Percentiles rank a stretch among this genome's conserved stretches.
Conservation (phyloP, 2,888 invertebrate genomes). For the Cryptocheilus praepositus region DNA sequence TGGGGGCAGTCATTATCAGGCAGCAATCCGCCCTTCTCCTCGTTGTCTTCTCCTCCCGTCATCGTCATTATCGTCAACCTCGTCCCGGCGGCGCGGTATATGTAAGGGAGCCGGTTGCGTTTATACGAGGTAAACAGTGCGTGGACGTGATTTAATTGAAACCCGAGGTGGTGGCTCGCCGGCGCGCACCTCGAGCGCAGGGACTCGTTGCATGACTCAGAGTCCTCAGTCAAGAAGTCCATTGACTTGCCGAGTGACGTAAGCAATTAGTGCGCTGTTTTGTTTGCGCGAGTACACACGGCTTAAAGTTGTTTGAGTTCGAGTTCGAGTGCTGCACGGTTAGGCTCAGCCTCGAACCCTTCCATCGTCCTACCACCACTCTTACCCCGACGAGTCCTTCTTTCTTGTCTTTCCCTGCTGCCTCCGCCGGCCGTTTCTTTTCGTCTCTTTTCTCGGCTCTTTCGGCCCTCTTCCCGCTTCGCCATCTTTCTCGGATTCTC, state of each 20-base stretch:
- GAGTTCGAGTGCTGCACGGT: constrained; percentile 63
- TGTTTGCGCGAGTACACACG: constrained; percentile 67
- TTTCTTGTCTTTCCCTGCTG: constrained; percentile 18
- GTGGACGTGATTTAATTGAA: constrained; percentile 70
- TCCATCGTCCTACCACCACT: constrained; percentile 28
- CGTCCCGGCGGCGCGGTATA: constrained; percentile 14
- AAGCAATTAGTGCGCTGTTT: constrained; percentile 72
- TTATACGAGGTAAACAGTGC: constrained; percentile 69
- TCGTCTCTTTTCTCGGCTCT: constrained; percentile 14
- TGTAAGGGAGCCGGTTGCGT: constrained; percentile 53
- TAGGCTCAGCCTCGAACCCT: constrained; percentile 60
- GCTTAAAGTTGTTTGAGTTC: constrained; percentile 69
- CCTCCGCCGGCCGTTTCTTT: constrained; percentile 18
- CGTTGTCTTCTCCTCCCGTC: constrained; percentile 27
- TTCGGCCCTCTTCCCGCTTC: constrained; percentile 26
- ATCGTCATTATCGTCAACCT: constrained; percentile 44
- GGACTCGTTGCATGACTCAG: constrained; percentile 65
- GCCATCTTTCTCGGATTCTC: constrained; percentile 16
- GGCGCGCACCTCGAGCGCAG: constrained; percentile 16
- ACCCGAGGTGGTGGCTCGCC: constrained; percentile 54
- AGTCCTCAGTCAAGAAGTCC: constrained; percentile 63
- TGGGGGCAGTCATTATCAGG: constrained; percentile 20
- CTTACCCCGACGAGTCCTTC: background rate
- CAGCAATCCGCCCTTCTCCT: constrained; percentile 2
- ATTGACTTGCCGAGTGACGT: constrained; percentile 72